A percentile compares a stretch with the other conserved stretches of the same genome.
Conservation (phyloP, 2,797 vertebrate genomes). For the Thalassophryne amazonica region DNA sequence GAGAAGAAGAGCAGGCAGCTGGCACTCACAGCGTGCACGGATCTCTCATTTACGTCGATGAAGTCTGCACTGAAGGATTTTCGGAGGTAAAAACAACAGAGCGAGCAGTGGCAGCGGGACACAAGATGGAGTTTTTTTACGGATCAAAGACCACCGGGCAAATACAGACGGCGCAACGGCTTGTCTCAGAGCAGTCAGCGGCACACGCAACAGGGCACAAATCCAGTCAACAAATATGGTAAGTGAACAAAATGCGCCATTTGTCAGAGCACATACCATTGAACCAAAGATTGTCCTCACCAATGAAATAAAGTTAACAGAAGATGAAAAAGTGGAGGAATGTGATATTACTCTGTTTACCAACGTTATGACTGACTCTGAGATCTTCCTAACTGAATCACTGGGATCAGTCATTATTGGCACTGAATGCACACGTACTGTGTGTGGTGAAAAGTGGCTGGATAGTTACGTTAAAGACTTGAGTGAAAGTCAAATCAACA, state of each 20-base stretch:
- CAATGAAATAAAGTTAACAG: constrained; percentile 4
- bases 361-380: background rate
- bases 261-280: constrained; percentile 26
- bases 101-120: no score
- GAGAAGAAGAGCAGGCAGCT: no score
- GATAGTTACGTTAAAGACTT: background rate
- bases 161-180: no score
- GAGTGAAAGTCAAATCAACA: background rate
- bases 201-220: constrained; percentile 12
- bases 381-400: constrained; percentile 31
- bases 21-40: no score
- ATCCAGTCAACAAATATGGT: constrained; percentile 11
- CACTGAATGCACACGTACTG: constrained; percentile 25
- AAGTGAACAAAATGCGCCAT: constrained; percentile 8
- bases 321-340: background rate
- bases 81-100: no score
- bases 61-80: no score
- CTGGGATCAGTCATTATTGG: constrained; percentile 25
- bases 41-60: no score
- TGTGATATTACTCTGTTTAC: constrained; percentile 10
- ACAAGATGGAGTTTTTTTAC: no score
- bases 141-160: no score
- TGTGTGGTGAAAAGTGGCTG: constrained; percentile 20
- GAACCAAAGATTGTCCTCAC: constrained; percentile 19
- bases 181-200: no score